Conservation (phyloP, 2,888 invertebrate genomes). For the Chymomyza procnemis region DNA sequence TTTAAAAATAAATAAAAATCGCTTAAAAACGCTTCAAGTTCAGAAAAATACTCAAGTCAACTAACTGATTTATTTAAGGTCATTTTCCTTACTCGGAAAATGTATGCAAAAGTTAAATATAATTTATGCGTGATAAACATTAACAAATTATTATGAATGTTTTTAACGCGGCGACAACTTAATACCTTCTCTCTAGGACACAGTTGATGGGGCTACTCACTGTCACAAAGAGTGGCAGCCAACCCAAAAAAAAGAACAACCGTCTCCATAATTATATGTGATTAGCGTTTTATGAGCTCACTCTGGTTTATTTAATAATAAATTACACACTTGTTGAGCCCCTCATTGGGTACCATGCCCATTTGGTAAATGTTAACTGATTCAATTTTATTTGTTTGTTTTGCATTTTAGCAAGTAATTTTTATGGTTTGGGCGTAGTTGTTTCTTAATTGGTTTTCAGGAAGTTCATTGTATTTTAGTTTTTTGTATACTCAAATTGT, state of each 20-base stretch:
- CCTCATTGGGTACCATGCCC: neutral
- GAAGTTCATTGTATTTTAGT: neutral
- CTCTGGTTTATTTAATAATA: constrained; percentile 6
- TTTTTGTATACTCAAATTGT: neutral
- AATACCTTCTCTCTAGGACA: constrained; percentile 45
- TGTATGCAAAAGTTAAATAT: constrained; percentile 22
- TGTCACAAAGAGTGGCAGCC: neutral
- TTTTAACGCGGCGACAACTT: constrained; percentile 39
- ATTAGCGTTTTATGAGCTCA: constrained; percentile 46
- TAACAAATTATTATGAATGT: constrained; percentile 27
- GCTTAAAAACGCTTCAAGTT: constrained; percentile 27
- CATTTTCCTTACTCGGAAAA: constrained; percentile 28
- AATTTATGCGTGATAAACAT: constrained; percentile 23
- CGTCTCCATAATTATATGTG: constrained; percentile 35
- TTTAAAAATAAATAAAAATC: constrained; percentile 10
- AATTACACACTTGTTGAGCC: constrained; percentile 9
- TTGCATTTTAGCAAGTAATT: neutral
- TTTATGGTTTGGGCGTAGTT: neutral
- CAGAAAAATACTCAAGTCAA: constrained; percentile 18
- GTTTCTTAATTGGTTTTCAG: neutral
- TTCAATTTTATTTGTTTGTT: neutral
- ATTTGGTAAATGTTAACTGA: neutral
- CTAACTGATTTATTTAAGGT: constrained; percentile 17
- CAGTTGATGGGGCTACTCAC: neutral
- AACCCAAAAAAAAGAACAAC: constrained; percentile 11